These are phyloP conservation scores for Herpetotheres cachinnans DNA, from an alignment of 2,113 vertebrate species.

Conservation along the genomic window DNA sequence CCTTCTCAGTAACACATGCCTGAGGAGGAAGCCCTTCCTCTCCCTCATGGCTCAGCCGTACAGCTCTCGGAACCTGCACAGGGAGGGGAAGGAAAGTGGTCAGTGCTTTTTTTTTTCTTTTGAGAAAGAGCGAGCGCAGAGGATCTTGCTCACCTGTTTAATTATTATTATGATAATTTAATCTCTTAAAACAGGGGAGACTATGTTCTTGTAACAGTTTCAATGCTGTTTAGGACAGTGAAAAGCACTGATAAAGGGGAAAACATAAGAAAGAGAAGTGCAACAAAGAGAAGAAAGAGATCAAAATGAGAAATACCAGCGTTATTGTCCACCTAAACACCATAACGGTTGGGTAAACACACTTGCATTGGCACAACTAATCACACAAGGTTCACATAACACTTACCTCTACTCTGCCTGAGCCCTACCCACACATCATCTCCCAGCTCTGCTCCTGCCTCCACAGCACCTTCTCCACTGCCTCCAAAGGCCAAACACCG, in stretches of 20 bases:
- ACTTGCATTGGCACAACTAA: neutral
- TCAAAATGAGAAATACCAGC: neutral
- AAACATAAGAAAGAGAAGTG: neutral
- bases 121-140: neutral
- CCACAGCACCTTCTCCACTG: neutral
- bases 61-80: neutral
- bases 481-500: neutral
- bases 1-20: neutral
- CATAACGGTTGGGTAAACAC: accelerated
- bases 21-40: neutral
- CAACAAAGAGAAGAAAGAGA: neutral
- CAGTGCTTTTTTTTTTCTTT: neutral
- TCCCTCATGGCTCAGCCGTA: neutral
- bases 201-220: neutral
- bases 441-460: neutral
- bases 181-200: neutral
- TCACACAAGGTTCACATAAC: neutral
- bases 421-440: neutral
- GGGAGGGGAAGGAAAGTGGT: neutral
- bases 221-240: neutral
- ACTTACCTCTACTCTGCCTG: neutral
- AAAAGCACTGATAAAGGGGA: neutral
- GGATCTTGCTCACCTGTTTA: neutral
- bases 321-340: neutral
- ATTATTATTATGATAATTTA: neutral